Evolutionary conservation across 2,888 invertebrate genomes (phyloP).

Genomic region (Tuta absoluta): DNA sequence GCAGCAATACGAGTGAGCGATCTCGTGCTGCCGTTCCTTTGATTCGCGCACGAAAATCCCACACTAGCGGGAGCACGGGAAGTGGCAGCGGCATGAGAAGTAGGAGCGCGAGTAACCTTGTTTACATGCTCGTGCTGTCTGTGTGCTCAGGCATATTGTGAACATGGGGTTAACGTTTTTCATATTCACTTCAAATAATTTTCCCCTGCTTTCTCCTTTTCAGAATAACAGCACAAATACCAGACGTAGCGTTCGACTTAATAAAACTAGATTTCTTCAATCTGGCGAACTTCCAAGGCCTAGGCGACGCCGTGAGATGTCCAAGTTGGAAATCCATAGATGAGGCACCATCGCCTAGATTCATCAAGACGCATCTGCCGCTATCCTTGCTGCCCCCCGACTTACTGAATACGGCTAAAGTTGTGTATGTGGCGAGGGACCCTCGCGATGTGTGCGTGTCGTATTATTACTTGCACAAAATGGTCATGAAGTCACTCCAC

Average conservation of each 20-base stretch:
- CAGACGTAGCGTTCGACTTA: constrained; percentile 64
- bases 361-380: constrained; percentile 85
- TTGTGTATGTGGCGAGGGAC: constrained; percentile 87
- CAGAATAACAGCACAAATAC: constrained; percentile 63
- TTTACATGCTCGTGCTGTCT: too few relatives aligned
- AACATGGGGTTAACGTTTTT: too few relatives aligned
- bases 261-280: constrained; percentile 71
- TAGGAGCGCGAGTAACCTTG: too few relatives aligned
- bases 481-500: constrained; percentile 75
- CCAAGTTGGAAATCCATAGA: constrained; percentile 66
- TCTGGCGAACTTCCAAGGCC: constrained; percentile 66
- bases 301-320: constrained; percentile 55
- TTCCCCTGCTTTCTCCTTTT: too few relatives aligned
- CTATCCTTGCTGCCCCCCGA: constrained; percentile 80
- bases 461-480: constrained; percentile 84
- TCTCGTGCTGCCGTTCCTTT: too few relatives aligned
- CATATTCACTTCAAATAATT: too few relatives aligned
- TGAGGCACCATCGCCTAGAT: constrained; percentile 74
- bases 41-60: too few relatives aligned
- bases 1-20: too few relatives aligned
- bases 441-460: constrained; percentile 87
- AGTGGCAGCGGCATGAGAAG: too few relatives aligned
- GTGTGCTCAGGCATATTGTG: too few relatives aligned
- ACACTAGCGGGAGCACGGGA: too few relatives aligned
- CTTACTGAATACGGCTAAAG: constrained; percentile 71